Percentiles rank a stretch among this genome's conserved stretches.
phyloP scores from a whole-genome alignment of 2,888 invertebrate genomes.

The Dromius quadrimaculatus region DNA sequence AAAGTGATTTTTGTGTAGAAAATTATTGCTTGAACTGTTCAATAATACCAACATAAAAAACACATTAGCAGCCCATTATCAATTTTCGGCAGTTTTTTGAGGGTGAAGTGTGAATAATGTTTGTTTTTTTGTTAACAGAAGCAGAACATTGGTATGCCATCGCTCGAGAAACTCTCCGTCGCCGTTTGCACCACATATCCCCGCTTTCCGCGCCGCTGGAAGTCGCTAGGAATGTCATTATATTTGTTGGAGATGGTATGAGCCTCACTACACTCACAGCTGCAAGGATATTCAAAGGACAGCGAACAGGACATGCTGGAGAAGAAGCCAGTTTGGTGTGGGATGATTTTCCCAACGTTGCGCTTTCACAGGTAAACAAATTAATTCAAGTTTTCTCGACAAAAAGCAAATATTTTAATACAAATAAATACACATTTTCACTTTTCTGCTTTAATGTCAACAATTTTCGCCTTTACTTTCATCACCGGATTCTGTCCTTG shows the following conservation, averaged over 20 bases:
- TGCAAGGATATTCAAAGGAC: constrained; percentile 39
- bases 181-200: not conserved
- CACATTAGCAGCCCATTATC: too few relatives aligned
- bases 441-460: not conserved
- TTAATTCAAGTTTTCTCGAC: not conserved
- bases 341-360: constrained; percentile 42
- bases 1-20: too few relatives aligned
- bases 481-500: not conserved
- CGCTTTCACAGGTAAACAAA: constrained; percentile 38
- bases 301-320: constrained; percentile 9
- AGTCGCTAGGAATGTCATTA: constrained; percentile 29
- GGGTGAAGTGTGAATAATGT: too few relatives aligned
- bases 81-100: too few relatives aligned
- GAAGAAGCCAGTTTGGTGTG: constrained; percentile 22
- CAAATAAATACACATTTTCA: not conserved
- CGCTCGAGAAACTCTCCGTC: constrained; percentile 21
- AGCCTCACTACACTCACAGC: constrained; percentile 32
- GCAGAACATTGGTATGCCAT: constrained; percentile 35
- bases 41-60: too few relatives aligned
- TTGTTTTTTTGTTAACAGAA: too few relatives aligned
- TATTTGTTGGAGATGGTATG: constrained; percentile 45
- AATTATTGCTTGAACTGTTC: too few relatives aligned
- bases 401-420: not conserved
- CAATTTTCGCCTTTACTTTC: constrained; percentile 3
- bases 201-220: constrained; percentile 16